Evolutionary conservation across 2,113 vertebrate genomes (phyloP), one percentile per base, ranked within the genome.

Genomic region (Salminus brasiliensis): DNA sequence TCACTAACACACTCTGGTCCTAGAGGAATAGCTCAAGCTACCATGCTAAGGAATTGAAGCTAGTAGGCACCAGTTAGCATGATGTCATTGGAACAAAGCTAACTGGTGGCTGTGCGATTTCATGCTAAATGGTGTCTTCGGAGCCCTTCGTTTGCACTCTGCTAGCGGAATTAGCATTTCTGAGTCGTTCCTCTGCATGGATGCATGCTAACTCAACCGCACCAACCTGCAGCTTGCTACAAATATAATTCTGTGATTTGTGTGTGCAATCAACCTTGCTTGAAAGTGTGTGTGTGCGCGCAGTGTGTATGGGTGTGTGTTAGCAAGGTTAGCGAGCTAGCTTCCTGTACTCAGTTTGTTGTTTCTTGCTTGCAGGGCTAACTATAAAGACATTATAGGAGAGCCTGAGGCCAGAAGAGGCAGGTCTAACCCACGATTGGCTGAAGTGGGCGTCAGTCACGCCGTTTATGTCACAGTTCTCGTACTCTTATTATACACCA

Each of bases 331-430:
- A 95, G 96, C 70, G 87, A 95, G 94, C 91, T 92, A 95, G 95
- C 80, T 93, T 91, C 92, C 89, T 95, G 87, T 92, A 95, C 97
- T 96, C 93, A 90, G 96, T 95, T 87, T 97, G 93, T 97, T 96
- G 73, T 99, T 98, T 98, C 95, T 99, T 97, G 95, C 96, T 99
- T 98, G 93, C 97, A 99, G 97, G 97, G 96, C 96, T 98, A 99
- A 99, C 95, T 95, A 95, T 95, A 97, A 95, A 95, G 95, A 95
- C 95, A 95, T 97, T 96, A 96, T 97, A 93, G 94, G 93, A 96
- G 96, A 95, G 93, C 94, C 95, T 96, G 93, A 97, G 96, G 95
- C 90, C 94, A 95, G 97, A 97, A 98, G 97, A 97, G 91, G 96
- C 96, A 97, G 95, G 95, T 95, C 94, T 93, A 92, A 93, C 95